Base-by-base conservation (phyloP, 2,888 invertebrate genomes). In the Tenodera sinensis region DNA sequence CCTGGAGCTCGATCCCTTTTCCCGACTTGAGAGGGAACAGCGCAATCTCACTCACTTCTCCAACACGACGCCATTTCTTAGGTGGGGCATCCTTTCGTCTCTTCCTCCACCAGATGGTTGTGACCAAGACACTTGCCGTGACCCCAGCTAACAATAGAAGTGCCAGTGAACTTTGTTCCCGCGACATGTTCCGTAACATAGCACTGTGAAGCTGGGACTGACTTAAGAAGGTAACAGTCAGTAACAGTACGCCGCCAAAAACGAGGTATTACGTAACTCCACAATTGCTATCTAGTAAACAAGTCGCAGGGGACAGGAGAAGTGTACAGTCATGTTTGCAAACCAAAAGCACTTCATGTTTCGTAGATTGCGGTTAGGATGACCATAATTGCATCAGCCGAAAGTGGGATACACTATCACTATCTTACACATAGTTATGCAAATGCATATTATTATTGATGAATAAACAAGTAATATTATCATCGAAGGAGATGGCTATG, bases 21-120 rank as follows among this genome's bases (percentile, higher is more conserved):
- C 87, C 89, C 1, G 89, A 89, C 84, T 89, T 89, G n/a, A 89
- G 54, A 25, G 89, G 89, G 81, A 85, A 89, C 8, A 89, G 87
- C 1, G 84, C 28, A 14, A 89, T 27, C 28, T 87, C 87, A 14
- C 28, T 9, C 3, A 89, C 34, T n/a, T 86, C 71, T 71, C 89
- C 89, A 30, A 89, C 87, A 27, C 42, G 34, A 47, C 85, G 85
- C 85, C 85, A 85, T n/a, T 28, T 85, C 27, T 42, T 47, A 27
- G 85, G 85, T 20, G 42, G 28, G n/a, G 83, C 28, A n/a, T 28
- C 83, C 2, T n/a, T 20, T 20, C 28, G 27, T n/a, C 28, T 83
- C 28, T 28, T 83, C 20, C 54, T 9, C 54, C 54, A 71, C 54
- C 54, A 71, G 54, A 71, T 0, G 20, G 54, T 25, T 20, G 54